phyloP scores from a whole-genome alignment of 2,888 invertebrate genomes.

The Scaptomyza parva region DNA sequence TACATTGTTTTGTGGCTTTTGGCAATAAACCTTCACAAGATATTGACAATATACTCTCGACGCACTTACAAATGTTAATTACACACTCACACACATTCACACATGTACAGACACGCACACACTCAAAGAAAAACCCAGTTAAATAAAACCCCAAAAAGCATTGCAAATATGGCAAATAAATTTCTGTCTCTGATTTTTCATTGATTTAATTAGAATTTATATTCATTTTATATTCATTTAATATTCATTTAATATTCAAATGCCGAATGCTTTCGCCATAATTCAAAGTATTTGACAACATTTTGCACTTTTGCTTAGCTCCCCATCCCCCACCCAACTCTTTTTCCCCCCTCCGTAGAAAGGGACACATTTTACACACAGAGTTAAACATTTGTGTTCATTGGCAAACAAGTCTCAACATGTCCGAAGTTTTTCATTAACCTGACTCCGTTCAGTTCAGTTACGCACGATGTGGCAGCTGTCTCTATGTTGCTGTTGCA shows the following conservation, averaged over 20 bases:
- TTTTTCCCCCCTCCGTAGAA: no score
- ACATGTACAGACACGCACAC: no score
- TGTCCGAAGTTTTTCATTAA: conserved; percentile 76
- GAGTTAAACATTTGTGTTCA: no score
- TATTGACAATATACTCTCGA: conserved; percentile 60
- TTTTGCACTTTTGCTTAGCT: conserved; percentile 65
- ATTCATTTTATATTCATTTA: no score
- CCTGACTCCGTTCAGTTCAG: conserved; percentile 72
- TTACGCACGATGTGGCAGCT: conserved; percentile 64
- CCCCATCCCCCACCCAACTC: conserved; percentile 3
- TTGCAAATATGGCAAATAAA: no score
- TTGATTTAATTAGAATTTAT: neutral
- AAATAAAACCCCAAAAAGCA: conserved; percentile 14
- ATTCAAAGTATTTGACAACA: conserved; percentile 57
- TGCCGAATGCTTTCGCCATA: conserved; percentile 20
- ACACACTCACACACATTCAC: conserved; percentile 30
- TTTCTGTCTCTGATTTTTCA: no score
- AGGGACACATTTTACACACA: conserved; percentile 34
- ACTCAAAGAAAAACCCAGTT: conserved; percentile 3
- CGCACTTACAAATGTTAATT: conserved; percentile 59
- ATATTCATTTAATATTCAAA: neutral
- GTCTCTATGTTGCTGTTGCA: no score
- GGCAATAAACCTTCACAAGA: no score
- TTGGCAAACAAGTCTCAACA: conserved; percentile 48
- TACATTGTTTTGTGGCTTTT: conserved; percentile 31